These are phyloP conservation scores for Chloropsis cyanopogon DNA, from an alignment of 2,113 vertebrate species.

Conservation along the genomic window DNA sequence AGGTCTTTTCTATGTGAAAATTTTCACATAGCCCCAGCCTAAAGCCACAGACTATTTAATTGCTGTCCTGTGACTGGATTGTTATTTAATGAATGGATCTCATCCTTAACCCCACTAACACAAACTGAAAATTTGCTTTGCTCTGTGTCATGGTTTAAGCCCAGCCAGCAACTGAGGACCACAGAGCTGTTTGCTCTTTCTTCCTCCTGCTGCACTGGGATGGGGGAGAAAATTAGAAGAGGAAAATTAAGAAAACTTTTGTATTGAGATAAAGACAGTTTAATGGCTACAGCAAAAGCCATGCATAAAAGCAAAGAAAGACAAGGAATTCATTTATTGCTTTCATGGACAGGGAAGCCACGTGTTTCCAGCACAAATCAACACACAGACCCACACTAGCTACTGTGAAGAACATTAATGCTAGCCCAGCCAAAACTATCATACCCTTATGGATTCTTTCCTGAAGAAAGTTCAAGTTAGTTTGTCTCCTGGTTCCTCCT, in stretches of 20 bases:
- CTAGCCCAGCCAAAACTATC: neutral
- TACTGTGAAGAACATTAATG: too few relatives aligned
- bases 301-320: rapidly evolving
- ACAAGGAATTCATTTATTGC: neutral
- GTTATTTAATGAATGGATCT: neutral
- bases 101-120: neutral
- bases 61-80: neutral
- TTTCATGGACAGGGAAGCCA: neutral
- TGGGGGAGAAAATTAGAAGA: neutral
- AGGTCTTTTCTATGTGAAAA: neutral
- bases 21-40: neutral
- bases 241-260: neutral
- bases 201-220: neutral
- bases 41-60: neutral
- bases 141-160: neutral
- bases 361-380: neutral
- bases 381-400: neutral
- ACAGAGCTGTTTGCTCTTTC: neutral
- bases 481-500: neutral
- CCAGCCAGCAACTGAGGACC: neutral
- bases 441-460: neutral
- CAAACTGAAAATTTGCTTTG: neutral
- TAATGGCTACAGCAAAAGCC: neutral
- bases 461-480: neutral
- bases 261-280: neutral